Base-by-base conservation (phyloP, 2,888 invertebrate species). In the Drosophila trichaetosa region DNA sequence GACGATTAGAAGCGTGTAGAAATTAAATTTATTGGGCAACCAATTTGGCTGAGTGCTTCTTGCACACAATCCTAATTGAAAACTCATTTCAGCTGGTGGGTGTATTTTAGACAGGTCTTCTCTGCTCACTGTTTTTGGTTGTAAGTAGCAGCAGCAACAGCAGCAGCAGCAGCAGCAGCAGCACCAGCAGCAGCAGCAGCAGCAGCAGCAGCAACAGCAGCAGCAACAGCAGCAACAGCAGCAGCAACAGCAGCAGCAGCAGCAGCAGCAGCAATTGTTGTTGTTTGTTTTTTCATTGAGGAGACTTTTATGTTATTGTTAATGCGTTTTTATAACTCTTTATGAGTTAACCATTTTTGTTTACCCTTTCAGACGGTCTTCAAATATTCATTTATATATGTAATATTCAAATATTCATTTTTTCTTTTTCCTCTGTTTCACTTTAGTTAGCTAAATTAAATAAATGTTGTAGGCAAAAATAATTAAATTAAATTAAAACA, bases 1-100 rank as follows among this genome's bases (percentile, higher is more conserved):
- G 62, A 40, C 48, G 49, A 54, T 73, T 66, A 85, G 81, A 79
- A 73, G 83, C 86, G 78, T 85, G 79, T 79, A 79, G 83, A 73
- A 83, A 85, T 69, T 76, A 67, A 77, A 53, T 69, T 60, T 51
- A 54, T 69, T 70, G 27, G 11, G 69, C 52, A 69, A 70, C 56
- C 53, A 54, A 53, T 34, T n/a, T 42, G 31, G 31, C 57, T 24
- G 42, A 57, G 42, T 46, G 16, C 51, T 24, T 31, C n/a, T 38
- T 70, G 62, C 70, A 69, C 60, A 51, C 42, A 57, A 29, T 40
- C 49, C 40, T 52, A 58, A 69, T 68, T 53, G 52, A 21, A 33
- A 36, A 59, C 40, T 36, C 51, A 68, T 46, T 29, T 27, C 21
- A 13, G 21, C 18, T 4, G 11, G 53, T 69, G 40, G 48, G 53